Evolutionary conservation across 2,797 vertebrate species (phyloP).

Genomic region (Eleutherodactylus coqui): DNA sequence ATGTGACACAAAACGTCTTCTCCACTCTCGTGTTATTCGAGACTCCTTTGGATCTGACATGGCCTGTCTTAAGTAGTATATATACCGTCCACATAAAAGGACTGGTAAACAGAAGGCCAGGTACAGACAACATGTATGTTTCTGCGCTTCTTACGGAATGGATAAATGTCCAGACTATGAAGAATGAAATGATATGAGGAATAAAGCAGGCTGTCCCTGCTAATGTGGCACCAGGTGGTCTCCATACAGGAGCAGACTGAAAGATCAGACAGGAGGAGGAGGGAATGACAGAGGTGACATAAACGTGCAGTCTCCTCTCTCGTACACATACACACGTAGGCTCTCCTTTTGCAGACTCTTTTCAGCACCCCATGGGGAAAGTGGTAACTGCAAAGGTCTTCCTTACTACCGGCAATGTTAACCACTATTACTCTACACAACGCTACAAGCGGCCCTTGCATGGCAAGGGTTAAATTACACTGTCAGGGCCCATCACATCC

Average conservation of each 20-base stretch:
- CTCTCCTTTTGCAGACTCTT: conserved; percentile 35
- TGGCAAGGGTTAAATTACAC: conserved; percentile 39
- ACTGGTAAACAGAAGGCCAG: conserved; percentile 20
- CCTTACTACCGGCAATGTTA: conserved; percentile 24
- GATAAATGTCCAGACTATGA: background rate
- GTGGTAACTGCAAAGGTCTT: conserved; percentile 27
- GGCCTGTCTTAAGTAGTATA: background rate
- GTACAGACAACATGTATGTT: background rate
- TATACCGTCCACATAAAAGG: background rate
- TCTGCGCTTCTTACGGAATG: background rate
- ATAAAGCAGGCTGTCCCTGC: background rate
- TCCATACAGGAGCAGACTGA: conserved; percentile 57
- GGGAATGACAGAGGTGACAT: conserved; percentile 63
- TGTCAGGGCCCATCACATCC: conserved; percentile 44
- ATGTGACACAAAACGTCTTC: background rate
- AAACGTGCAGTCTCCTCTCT: conserved; percentile 62
- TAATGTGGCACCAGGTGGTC: conserved; percentile 55
- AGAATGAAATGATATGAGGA: conserved; percentile 5
- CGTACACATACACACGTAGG: conserved; percentile 60
- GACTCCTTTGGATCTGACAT: background rate
- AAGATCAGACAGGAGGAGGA: conserved; percentile 62
- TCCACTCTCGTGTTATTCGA: background rate
- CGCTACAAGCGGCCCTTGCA: conserved; percentile 11
- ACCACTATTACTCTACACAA: conserved; percentile 19
- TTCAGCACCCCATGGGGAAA: conserved; percentile 57